Evolutionary conservation across 2,888 invertebrate species (phyloP), one percentile per base, ranked within the genome.

Genomic region (Flabesymbios commensalis): DNA sequence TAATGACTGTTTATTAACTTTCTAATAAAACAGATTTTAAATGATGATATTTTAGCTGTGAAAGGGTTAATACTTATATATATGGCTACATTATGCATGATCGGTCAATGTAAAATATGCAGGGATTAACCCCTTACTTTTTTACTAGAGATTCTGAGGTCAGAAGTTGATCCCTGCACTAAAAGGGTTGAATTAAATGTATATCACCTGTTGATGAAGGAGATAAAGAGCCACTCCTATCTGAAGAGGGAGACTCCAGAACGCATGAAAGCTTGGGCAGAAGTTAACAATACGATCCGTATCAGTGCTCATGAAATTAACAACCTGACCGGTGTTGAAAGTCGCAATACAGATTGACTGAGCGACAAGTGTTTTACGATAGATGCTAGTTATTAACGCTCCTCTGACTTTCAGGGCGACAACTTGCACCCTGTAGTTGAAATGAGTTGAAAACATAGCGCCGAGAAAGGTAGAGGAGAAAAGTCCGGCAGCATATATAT

Each of bases 221-320:
- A 78, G 59, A 63, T 74, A 79, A 54, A 80, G 65, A 3, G 78
- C 76, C 3, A 81, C 74, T 5, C 63, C 75, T n/a, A 81, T 61
- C 87, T 92, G 93, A 75, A 96, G 86, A 4, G 97, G 97, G 77
- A 97, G 90, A 83, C 95, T 96, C 97, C 98, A 98, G 71, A 96
- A 86, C 3, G 93, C 90, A 84, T 98, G 98, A 80, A 99, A 96
- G 83, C 94, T 95, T 2, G 93, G 90, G 83, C 94, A 95, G 26
- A 96, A 92, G 83, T 96, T 96, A 0, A 95, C 92, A 70, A 98
- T 92, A 71, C 97, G 87, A 80, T 97, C 95, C 0, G 92, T 91
- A 80, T 99, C 98, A 0, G 94, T 94, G 32, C 95, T 96, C 92
- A 98, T 94, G 72, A 94, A 92, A 83, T 98, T 98, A 1, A 96